phyloP scores from a whole-genome alignment of 1,140 invertebrate species.

The Vollenhovia emeryi region DNA sequence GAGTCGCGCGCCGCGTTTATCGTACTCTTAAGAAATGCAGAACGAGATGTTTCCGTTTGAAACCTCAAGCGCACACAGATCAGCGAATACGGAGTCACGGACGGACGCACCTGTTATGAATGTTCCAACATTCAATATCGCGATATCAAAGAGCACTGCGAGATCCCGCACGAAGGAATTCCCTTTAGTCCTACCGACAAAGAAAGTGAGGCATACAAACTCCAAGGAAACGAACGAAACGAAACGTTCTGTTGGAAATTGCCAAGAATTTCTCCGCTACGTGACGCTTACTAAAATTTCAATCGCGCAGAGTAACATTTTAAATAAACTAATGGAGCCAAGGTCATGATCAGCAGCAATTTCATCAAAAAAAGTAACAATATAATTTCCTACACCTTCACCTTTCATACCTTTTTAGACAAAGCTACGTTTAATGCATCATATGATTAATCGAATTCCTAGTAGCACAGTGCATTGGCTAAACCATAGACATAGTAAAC shows the following conservation, averaged over 20 bases:
- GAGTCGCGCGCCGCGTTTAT: neutral
- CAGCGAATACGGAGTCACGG: constrained; percentile 66
- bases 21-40: constrained; percentile 35
- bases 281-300: constrained; percentile 35
- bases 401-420: neutral
- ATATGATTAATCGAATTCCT: neutral
- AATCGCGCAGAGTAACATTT: neutral
- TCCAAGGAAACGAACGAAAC: constrained; percentile 60
- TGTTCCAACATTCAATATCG: constrained; percentile 74
- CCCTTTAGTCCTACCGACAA: constrained; percentile 59
- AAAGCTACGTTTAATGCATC: neutral
- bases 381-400: neutral
- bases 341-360: neutral
- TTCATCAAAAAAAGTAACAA: neutral
- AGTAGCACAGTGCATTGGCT: too few relatives aligned
- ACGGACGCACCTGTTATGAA: constrained; percentile 74
- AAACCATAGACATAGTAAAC: too few relatives aligned
- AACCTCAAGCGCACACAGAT: constrained; percentile 65
- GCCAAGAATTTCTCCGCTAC: constrained; percentile 44
- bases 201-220: constrained; percentile 64
- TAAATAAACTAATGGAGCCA: neutral
- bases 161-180: constrained; percentile 68
- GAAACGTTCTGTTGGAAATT: constrained; percentile 51
- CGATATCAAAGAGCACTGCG: constrained; percentile 73
- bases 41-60: constrained; percentile 64